Percentiles rank a stretch among this genome's conserved stretches.
Evolutionary conservation across 2,888 invertebrate species (phyloP).

Genomic region (Strigamia crassipes): DNA sequence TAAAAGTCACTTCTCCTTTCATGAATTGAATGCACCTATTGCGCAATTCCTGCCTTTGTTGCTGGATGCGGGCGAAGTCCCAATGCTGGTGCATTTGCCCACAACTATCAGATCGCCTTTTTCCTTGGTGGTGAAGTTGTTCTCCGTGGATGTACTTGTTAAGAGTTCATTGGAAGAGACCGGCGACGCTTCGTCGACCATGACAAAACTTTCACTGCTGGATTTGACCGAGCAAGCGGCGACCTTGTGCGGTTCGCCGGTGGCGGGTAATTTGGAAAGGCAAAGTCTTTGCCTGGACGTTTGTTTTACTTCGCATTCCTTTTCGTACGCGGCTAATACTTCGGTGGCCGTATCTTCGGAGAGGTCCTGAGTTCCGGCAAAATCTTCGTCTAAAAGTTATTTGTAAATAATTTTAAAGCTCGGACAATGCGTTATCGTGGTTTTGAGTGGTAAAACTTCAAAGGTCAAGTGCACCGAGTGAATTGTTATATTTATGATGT

Average conservation of each 20-base stretch:
- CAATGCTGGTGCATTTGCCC: background rate
- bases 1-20: too few species aligned
- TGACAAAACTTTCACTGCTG: background rate
- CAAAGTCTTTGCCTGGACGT: background rate
- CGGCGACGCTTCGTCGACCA: background rate
- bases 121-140: background rate
- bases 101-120: constrained; percentile 24
- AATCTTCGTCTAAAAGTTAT: constrained; percentile 64
- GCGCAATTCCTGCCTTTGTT: background rate
- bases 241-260: background rate
- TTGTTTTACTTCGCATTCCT: constrained; percentile 60
- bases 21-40: too few species aligned
- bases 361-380: constrained; percentile 69
- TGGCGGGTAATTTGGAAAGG: background rate
- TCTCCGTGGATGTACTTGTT: background rate
- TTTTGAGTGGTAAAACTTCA: too few species aligned
- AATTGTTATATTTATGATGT: too few species aligned
- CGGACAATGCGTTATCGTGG: too few species aligned
- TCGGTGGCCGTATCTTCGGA: constrained; percentile 73
- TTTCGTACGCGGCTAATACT: constrained; percentile 71
- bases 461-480: too few species aligned
- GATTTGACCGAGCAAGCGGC: background rate
- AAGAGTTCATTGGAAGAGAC: background rate
- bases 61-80: constrained; percentile 23
- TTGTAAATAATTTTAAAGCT: background rate